A percentile compares a stretch with the other conserved stretches of the same genome.
These are phyloP conservation scores for Pseudochaenichthys georgianus DNA, from an alignment of 2,797 vertebrate species.

Conservation along the genomic window DNA sequence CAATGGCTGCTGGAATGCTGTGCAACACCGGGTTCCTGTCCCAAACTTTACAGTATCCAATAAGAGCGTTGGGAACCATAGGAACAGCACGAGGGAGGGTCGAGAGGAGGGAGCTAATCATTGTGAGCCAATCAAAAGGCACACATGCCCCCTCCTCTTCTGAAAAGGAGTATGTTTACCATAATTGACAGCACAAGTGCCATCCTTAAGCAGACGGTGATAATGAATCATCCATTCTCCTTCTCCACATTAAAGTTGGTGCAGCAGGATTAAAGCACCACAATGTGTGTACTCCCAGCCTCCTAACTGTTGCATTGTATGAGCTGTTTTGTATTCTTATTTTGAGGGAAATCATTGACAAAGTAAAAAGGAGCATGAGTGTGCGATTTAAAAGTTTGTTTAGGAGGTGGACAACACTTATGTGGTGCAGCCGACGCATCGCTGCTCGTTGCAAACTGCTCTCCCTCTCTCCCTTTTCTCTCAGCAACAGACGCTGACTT, in stretches of 20 bases:
- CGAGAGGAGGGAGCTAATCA: conserved; percentile 63
- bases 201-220: conserved; percentile 71
- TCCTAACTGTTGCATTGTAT: conserved; percentile 1
- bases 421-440: conserved; percentile 51
- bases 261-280: conserved; percentile 33
- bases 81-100: conserved; percentile 87
- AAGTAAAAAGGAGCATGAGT: too few relatives aligned
- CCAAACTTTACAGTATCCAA: conserved; percentile 93
- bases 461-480: conserved; percentile 84
- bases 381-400: conserved; percentile 23
- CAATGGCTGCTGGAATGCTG: conserved; percentile 73
- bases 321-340: neutral
- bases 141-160: conserved; percentile 68
- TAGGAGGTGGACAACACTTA: conserved; percentile 8
- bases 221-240: conserved; percentile 58
- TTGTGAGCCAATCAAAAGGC: conserved; percentile 77
- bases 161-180: conserved; percentile 84
- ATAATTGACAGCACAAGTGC: conserved; percentile 79
- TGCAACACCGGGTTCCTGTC: conserved; percentile 67
- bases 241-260: conserved; percentile 17
- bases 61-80: conserved; percentile 85
- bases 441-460: conserved; percentile 43
- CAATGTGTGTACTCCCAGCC: neutral
- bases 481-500: conserved; percentile 91
- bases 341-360: neutral